phyloP scores from a whole-genome alignment of 2,888 invertebrate genomes.

The Schizotus pectinicornis region DNA sequence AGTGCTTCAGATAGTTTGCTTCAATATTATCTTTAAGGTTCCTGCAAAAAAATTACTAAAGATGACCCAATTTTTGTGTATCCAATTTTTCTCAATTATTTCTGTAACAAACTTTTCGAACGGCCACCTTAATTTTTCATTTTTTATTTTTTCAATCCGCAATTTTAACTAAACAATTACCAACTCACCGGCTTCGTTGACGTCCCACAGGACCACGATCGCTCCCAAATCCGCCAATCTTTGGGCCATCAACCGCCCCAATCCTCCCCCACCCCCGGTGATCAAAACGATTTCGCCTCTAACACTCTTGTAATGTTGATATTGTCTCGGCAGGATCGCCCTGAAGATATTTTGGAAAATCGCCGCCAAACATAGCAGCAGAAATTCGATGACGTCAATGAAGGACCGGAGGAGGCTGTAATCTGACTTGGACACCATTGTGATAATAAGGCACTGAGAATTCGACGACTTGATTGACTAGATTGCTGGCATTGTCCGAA shows the following conservation, averaged over 20 bases:
- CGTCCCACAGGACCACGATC: conserved; percentile 87
- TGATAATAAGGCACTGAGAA: background rate
- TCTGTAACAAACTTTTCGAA: too few species aligned
- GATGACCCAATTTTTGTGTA: too few species aligned
- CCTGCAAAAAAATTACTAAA: too few species aligned
- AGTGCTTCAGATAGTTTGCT: too few species aligned
- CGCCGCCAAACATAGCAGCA: conserved; percentile 53
- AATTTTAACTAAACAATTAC: background rate
- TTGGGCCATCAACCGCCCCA: conserved; percentile 79
- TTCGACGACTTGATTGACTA: conserved; percentile 7
- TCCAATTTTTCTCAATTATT: too few species aligned
- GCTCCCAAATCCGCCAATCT: conserved; percentile 79
- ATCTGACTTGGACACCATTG: background rate
- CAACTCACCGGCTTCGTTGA: conserved; percentile 79
- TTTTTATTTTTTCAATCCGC: too few species aligned
- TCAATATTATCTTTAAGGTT: too few species aligned
- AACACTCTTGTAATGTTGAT: conserved; percentile 71
- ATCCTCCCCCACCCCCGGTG: conserved; percentile 88
- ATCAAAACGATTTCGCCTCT: conserved; percentile 81
- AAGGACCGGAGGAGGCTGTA: conserved; percentile 51
- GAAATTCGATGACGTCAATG: conserved; percentile 61
- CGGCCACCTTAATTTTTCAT: too few species aligned
- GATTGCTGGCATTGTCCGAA: conserved; percentile 1
- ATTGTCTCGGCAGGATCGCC: conserved; percentile 64
- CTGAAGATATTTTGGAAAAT: conserved; percentile 55